A percentile compares a stretch with the other conserved stretches of the same genome.
These are phyloP conservation scores for Pedionomus torquatus DNA, from an alignment of 2,113 vertebrate genomes.

Conservation along the genomic window DNA sequence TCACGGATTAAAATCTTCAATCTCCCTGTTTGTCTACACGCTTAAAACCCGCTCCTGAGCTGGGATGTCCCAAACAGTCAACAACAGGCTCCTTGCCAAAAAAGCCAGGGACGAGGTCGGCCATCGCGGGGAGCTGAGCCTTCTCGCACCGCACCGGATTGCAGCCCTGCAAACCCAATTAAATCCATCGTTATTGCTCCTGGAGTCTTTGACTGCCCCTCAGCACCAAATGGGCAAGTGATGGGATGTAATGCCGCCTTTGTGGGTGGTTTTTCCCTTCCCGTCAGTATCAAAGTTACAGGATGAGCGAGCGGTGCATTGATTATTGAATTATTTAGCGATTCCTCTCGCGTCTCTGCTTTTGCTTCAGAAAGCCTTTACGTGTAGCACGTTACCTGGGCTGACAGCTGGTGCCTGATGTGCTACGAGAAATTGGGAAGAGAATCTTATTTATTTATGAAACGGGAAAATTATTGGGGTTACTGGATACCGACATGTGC, in stretches of 20 bases:
- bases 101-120: neutral
- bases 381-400: neutral
- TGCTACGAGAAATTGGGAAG: neutral
- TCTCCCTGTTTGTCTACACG: neutral
- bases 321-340: constrained; percentile 65
- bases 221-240: neutral
- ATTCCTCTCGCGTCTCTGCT: neutral
- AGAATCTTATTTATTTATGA: neutral
- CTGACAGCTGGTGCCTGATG: neutral
- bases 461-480: neutral
- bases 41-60: constrained; percentile 14
- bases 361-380: constrained; percentile 3
- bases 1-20: neutral
- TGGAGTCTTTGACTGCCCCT: neutral
- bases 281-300: neutral
- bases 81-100: neutral
- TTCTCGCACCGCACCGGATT: accelerated
- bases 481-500: neutral
- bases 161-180: neutral
- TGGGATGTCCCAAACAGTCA: neutral
- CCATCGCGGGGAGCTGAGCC: neutral
- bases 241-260: neutral
- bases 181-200: neutral
- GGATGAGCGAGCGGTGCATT: neutral
- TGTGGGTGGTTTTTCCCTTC: neutral